Percentiles rank a stretch among this genome's conserved stretches.
Conservation (phyloP, 1,140 invertebrate species). For the Danaus melanippus region DNA sequence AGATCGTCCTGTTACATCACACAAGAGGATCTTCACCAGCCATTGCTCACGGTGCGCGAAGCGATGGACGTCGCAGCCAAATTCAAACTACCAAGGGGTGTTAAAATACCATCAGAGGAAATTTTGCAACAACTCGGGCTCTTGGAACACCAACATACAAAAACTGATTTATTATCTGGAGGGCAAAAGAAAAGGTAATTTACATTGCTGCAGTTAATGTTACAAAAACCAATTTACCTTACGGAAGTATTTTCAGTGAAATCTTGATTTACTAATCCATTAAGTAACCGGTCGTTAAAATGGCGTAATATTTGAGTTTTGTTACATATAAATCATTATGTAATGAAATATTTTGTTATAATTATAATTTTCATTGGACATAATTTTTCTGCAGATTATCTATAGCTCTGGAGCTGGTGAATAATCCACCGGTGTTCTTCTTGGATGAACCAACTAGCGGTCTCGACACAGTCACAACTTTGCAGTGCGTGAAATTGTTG, state of each 20-base stretch:
- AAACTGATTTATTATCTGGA: slow-evolving; percentile 78
- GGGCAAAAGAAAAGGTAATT: slow-evolving; percentile 79
- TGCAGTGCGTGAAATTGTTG: slow-evolving; percentile 86
- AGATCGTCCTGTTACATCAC: slow-evolving; percentile 87
- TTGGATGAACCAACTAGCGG: slow-evolving; percentile 85
- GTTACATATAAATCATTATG: slow-evolving; percentile 1
- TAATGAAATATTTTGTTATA: too few species aligned
- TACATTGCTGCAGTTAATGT: not conserved
- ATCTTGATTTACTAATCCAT: too few species aligned
- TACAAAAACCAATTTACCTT: too few species aligned
- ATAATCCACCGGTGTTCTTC: slow-evolving; percentile 85
- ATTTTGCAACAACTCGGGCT: slow-evolving; percentile 75
- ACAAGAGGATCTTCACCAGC: slow-evolving; percentile 89
- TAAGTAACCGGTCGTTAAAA: too few species aligned
- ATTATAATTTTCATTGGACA: not conserved
- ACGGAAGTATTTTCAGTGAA: too few species aligned
- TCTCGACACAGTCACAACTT: slow-evolving; percentile 87
- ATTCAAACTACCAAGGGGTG: slow-evolving; percentile 76
- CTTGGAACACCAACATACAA: slow-evolving; percentile 77
- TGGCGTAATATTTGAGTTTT: too few species aligned
- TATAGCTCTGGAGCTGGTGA: slow-evolving; percentile 88
- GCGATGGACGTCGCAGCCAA: slow-evolving; percentile 87
- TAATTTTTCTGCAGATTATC: slow-evolving; percentile 73
- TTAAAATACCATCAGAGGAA: slow-evolving; percentile 61
- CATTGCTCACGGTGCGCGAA: slow-evolving; percentile 86